phyloP scores from a whole-genome alignment of 2,888 invertebrate species.

The Aquatica leii region DNA sequence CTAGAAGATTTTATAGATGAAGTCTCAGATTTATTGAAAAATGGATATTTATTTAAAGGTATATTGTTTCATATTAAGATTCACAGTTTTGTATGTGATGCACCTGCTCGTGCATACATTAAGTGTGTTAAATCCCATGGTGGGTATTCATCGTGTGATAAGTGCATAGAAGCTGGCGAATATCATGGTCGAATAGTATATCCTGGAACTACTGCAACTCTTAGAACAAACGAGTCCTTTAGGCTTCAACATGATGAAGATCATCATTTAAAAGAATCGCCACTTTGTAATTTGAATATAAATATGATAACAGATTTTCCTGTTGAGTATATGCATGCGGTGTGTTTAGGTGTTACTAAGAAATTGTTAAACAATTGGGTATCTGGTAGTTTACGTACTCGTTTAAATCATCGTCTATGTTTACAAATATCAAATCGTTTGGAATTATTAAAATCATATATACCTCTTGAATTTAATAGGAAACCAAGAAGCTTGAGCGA shows the following conservation, averaged over 20 bases:
- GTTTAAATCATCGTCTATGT: constrained; percentile 3
- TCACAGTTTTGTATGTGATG: constrained; percentile 18
- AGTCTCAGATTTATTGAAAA: not conserved
- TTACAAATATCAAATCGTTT: no score
- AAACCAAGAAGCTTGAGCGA: no score
- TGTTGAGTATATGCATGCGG: no score
- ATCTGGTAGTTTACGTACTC: no score
- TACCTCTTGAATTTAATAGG: no score
- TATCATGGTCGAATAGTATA: not conserved
- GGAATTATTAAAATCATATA: constrained; percentile 30
- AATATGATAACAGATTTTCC: no score
- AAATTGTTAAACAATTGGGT: no score
- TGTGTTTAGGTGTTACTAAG: constrained; percentile 14
- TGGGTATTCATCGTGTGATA: constrained; percentile 27
- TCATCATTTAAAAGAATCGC: constrained; percentile 24
- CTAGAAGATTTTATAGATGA: constrained; percentile 15
- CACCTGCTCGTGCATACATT: constrained; percentile 23
- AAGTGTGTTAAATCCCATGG: constrained; percentile 24
- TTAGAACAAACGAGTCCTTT: constrained; percentile 25
- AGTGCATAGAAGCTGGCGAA: constrained; percentile 23
- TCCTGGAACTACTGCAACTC: constrained; percentile 1
- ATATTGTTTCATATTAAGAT: constrained; percentile 4
- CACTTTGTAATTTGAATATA: constrained; percentile 13
- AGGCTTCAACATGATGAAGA: constrained; percentile 22
- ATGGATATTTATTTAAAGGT: not conserved